Conservation (phyloP, 2,888 invertebrate genomes). For the Steromphala cineraria region DNA sequence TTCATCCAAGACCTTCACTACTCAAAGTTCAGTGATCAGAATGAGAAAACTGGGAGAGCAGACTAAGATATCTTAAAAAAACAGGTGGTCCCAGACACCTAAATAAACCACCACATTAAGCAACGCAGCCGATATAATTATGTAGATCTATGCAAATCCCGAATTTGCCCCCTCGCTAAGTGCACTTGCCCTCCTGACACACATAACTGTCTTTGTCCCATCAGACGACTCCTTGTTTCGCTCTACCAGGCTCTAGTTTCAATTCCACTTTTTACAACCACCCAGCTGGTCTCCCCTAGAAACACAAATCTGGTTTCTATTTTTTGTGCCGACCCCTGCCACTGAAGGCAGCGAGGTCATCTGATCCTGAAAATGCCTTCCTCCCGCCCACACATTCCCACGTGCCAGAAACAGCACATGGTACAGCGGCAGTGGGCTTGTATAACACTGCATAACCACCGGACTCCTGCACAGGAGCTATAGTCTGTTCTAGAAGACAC, state of each 20-base stretch:
- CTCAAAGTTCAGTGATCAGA: too few relatives aligned
- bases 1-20: too few relatives aligned
- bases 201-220: too few relatives aligned
- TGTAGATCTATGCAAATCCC: too few relatives aligned
- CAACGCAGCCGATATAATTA: too few relatives aligned
- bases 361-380: slow-evolving; percentile 4
- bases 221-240: too few relatives aligned
- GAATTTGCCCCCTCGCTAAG: too few relatives aligned
- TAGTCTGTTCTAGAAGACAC: not conserved
- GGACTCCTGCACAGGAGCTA: not conserved
- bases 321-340: slow-evolving; percentile 12
- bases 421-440: not conserved
- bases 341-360: not conserved
- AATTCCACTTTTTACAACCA: not conserved
- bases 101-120: too few relatives aligned
- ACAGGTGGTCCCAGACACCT: too few relatives aligned
- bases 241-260: not conserved
- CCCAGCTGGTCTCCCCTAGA: slow-evolving; percentile 11
- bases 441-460: slow-evolving; percentile 13
- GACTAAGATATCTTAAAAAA: too few relatives aligned
- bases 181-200: too few relatives aligned
- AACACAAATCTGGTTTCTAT: slow-evolving; percentile 17
- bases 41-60: too few relatives aligned
- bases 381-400: slow-evolving; percentile 4
- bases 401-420: not conserved